These are phyloP conservation scores for Parnassius glacialis DNA, from an alignment of 2,888 invertebrate genomes.

Conservation along the genomic window DNA sequence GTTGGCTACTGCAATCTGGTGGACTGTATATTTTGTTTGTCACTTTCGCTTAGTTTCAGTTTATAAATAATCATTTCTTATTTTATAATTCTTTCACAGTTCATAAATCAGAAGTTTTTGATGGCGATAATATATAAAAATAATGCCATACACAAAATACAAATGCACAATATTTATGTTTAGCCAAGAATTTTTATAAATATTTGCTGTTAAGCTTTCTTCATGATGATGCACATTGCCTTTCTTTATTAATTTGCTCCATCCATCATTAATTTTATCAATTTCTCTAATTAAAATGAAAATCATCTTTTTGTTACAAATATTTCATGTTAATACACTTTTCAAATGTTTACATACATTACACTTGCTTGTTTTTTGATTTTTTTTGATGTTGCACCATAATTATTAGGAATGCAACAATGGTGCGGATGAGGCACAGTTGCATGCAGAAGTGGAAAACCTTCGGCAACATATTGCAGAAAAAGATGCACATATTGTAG, in stretches of 20 bases:
- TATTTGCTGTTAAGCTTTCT: slow-evolving; percentile 12
- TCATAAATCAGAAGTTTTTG: slow-evolving; percentile 1
- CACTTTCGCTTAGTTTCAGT: too few species aligned
- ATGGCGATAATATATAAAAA: background rate
- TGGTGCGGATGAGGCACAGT: slow-evolving; percentile 79
- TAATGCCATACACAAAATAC: background rate
- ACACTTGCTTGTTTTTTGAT: slow-evolving; percentile 46
- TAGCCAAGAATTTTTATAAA: background rate
- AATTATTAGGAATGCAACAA: slow-evolving; percentile 69
- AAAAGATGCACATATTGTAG: slow-evolving; percentile 90
- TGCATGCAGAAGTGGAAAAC: slow-evolving; percentile 93
- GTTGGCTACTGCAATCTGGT: too few species aligned
- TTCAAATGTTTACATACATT: slow-evolving; percentile 24
- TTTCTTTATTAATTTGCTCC: slow-evolving; percentile 45
- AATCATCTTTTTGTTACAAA: background rate
- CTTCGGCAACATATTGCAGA: slow-evolving; percentile 90
- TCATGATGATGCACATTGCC: slow-evolving; percentile 37
- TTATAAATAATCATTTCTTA: background rate
- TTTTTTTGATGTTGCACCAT: slow-evolving; percentile 57
- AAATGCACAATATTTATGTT: too few species aligned
- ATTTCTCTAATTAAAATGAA: background rate
- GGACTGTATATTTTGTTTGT: too few species aligned
- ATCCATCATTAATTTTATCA: slow-evolving; percentile 9
- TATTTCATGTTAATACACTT: slow-evolving; percentile 12
- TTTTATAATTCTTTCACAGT: background rate